These are phyloP conservation scores for Crotalus helleri DNA, from an alignment of 2,113 vertebrate species.

Conservation along the genomic window DNA sequence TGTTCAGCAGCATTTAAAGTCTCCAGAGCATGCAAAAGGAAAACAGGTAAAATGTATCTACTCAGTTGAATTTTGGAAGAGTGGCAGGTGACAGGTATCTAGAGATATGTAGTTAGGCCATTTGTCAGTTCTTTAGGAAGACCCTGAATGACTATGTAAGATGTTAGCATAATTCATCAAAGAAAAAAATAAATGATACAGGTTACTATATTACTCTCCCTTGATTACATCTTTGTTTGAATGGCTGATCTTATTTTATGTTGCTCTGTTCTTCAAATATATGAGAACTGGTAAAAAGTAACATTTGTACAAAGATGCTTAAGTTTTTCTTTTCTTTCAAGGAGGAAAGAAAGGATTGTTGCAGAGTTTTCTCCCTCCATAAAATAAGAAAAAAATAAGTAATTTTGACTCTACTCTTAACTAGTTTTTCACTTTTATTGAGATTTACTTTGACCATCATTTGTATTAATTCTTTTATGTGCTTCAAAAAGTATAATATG, in stretches of 20 bases:
- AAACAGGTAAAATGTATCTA: conserved; percentile 68
- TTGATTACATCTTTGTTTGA: background rate
- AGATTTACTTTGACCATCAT: background rate
- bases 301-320: background rate
- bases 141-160: background rate
- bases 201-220: background rate
- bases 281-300: background rate
- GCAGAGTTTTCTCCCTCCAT: background rate
- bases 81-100: background rate
- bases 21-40: conserved; percentile 77
- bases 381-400: background rate
- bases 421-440: background rate
- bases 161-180: background rate
- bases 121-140: background rate
- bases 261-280: background rate
- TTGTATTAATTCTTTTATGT: background rate
- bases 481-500: background rate
- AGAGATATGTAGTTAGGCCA: background rate
- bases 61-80: background rate
- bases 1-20: conserved; percentile 81
- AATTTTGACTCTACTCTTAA: background rate
- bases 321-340: background rate
- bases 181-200: background rate
- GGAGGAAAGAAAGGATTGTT: background rate
- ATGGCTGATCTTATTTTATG: background rate